These are phyloP conservation scores for Drosophila rhopaloa DNA, from an alignment of 1,140 invertebrate genomes.

Conservation along the genomic window DNA sequence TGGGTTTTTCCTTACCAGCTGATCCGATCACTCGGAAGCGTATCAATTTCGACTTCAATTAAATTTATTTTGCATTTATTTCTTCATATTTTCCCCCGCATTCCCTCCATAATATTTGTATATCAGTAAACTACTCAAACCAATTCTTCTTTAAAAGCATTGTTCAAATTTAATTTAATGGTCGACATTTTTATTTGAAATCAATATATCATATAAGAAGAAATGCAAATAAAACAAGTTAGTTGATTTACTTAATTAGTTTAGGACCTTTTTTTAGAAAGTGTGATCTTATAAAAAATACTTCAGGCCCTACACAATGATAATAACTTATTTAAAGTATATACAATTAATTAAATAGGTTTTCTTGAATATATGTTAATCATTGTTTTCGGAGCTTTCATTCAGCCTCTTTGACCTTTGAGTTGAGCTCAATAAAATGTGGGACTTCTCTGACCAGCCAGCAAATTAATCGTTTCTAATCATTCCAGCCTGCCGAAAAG, in stretches of 20 bases:
- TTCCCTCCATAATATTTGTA: no score
- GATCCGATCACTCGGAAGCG: neutral
- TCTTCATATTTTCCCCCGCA: neutral
- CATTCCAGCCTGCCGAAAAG: conserved; percentile 7
- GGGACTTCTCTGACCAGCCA: neutral
- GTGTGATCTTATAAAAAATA: no score
- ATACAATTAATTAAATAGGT: neutral
- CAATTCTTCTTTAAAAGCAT: no score
- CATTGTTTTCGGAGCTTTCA: neutral
- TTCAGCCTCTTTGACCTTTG: conserved; percentile 1
- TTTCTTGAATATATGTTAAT: neutral
- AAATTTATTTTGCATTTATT: neutral
- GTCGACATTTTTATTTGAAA: no score
- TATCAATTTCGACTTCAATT: neutral
- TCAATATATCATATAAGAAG: no score
- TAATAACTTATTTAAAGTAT: no score
- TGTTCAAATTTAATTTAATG: no score
- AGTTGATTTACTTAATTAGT: no score
- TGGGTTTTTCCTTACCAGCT: conserved; percentile 7
- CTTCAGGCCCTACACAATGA: no score
- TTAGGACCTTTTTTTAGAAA: no score
- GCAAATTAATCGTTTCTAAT: neutral
- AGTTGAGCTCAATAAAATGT: neutral
- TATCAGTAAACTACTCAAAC: no score
- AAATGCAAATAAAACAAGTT: no score